Evolutionary conservation across 2,797 vertebrate genomes (phyloP), one percentile per base, ranked within the genome.

Genomic region (Acanthurus lineatus): DNA sequence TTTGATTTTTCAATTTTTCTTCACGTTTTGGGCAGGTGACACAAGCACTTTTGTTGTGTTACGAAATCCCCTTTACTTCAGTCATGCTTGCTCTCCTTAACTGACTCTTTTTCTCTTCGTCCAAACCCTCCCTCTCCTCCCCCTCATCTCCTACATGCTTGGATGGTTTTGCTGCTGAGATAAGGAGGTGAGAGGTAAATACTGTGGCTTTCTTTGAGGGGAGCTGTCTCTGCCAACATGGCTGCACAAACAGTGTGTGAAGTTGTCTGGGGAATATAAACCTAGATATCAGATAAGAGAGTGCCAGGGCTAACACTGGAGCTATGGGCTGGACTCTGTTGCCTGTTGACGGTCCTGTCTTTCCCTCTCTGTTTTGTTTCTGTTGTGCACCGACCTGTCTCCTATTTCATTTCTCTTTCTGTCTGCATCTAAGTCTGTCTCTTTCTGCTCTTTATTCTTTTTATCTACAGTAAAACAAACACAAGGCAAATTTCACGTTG

Each of bases 131-230:
- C 38, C 22, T 14, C 22, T 12, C 20, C 56, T 15, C 49, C 56
- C 12, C 22, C 47, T 14, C 54, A 9, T 11, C 47, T 69, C 70
- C 73, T 54, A 35, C 77, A 65, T 76, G 80, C 85, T 78, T 68
- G 54, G 76, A 69, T 86, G 87, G 77, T 73, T 81, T 73, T 78
- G 77, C 81, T 85, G 53, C 58, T 64, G 82, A 91, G 94, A 95
- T 95, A 94, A 92, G 92, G 84, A 93, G 92, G 92, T 93, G 93
- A 93, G 90, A 93, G 89, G 83, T 92, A 91, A 92, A 93, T 86
- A 91, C 66, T 68, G 57, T 68, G 49, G 32, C 67, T 61, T 58
- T 83, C 48, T 83, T 71, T 15, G 73, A 48, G 79, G 53, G 77
- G 64, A 48, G 40, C 62, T 76, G 82, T 42, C 79, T 77, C 76